A percentile compares a stretch with the other conserved stretches of the same genome.
phyloP scores from a whole-genome alignment of 2,888 invertebrate genomes.

The Caradrina kadenii region DNA sequence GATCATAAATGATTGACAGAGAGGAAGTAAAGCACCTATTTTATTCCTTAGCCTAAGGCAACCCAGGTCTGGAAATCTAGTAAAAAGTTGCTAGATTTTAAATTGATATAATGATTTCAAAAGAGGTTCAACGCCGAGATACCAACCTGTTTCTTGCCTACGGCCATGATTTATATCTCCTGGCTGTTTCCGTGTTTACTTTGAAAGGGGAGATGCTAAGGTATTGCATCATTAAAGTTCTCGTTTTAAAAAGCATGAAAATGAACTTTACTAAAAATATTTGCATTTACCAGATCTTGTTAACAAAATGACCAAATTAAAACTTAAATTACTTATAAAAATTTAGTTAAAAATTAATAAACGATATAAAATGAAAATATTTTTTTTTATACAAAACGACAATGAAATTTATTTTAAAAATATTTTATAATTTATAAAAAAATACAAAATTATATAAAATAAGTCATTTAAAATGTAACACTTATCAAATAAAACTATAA shows the following conservation, averaged over 20 bases:
- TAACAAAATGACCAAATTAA: not conserved
- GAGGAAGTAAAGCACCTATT: conserved; percentile 15
- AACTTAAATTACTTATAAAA: too few relatives aligned
- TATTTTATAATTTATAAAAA: not conserved
- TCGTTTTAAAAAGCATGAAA: not conserved
- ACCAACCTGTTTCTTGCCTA: conserved; percentile 52
- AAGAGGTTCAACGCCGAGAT: conserved; percentile 52
- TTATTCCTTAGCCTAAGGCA: conserved; percentile 2
- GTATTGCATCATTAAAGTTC: conserved; percentile 31
- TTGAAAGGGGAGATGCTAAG: conserved; percentile 22
- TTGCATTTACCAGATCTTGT: not conserved
- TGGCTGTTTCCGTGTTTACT: conserved; percentile 51
- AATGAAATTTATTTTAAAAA: not conserved
- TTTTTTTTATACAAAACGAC: too few relatives aligned
- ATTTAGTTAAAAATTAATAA: too few relatives aligned
- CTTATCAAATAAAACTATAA: conserved; percentile 3
- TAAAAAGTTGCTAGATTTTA: conserved; percentile 35
- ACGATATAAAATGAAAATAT: too few relatives aligned
- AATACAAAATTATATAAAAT: not conserved
- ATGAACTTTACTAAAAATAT: conserved; percentile 2
- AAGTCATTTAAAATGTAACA: not conserved
- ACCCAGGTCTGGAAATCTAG: not conserved
- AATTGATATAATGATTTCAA: conserved; percentile 44
- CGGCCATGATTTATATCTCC: conserved; percentile 56
- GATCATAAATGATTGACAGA: conserved; percentile 4